Conservation (phyloP, 2,797 vertebrate genomes). For the Microctenopoma lineatum region DNA sequence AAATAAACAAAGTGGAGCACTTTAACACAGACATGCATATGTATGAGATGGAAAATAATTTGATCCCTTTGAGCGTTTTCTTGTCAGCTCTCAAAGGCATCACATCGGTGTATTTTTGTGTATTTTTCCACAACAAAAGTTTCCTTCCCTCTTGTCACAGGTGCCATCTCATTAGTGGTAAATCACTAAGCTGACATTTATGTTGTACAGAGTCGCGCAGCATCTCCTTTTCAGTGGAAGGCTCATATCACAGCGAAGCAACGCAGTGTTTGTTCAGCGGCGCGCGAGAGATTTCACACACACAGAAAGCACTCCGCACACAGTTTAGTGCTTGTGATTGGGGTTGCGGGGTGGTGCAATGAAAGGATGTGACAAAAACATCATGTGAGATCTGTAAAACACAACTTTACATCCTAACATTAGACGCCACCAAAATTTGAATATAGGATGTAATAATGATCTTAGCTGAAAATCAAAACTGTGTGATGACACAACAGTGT, state of each 20-base stretch:
- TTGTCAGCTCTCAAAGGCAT: conserved; percentile 75
- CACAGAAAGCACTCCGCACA: conserved; percentile 19
- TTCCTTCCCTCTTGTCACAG: conserved; percentile 75
- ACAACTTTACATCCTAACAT: conserved; percentile 28
- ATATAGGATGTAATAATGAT: conserved; percentile 21
- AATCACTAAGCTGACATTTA: conserved; percentile 78
- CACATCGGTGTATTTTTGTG: conserved; percentile 52
- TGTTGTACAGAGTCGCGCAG: conserved; percentile 64
- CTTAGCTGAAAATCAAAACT: neutral
- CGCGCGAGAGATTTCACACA: conserved; percentile 53
- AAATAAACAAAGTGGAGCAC: conserved; percentile 76
- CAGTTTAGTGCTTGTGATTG: conserved; percentile 60
- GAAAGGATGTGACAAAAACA: conserved; percentile 40
- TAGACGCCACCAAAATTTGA: conserved; percentile 40
- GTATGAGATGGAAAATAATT: conserved; percentile 78
- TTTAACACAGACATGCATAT: conserved; percentile 77
- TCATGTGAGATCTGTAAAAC: conserved; percentile 29
- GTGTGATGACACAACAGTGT: too few species aligned
- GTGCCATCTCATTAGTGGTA: conserved; percentile 80
- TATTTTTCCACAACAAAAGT: conserved; percentile 77
- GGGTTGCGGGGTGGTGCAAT: conserved; percentile 28
- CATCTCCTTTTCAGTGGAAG: conserved; percentile 60
- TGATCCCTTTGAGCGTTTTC: conserved; percentile 78
- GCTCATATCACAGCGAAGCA: conserved; percentile 58
- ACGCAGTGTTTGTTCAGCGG: conserved; percentile 63